Evolutionary conservation across 2,888 invertebrate species (phyloP).

Genomic region (Cephonodes hylas): DNA sequence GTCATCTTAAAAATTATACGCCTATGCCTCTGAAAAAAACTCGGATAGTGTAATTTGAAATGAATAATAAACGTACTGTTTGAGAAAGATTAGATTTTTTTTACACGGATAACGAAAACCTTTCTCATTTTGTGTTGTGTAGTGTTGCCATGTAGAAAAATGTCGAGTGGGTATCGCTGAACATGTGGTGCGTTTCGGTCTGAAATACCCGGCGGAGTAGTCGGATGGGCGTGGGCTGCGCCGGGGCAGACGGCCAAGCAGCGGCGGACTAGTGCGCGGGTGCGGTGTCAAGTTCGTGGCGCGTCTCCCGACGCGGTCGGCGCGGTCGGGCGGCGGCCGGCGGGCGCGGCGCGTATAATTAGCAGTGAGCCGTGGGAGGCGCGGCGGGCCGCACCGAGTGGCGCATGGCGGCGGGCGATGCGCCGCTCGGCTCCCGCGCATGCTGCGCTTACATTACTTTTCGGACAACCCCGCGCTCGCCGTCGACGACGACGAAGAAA

Average conservation of each 20-base stretch:
- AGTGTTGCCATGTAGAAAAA: background rate
- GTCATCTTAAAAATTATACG: no score
- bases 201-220: conserved; percentile 23
- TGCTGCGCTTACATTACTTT: conserved; percentile 92
- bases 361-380: conserved; percentile 78
- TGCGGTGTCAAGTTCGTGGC: conserved; percentile 54
- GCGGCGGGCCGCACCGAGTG: conserved; percentile 74
- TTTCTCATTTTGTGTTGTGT: no score
- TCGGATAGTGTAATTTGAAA: no score
- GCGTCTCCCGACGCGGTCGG: conserved; percentile 38
- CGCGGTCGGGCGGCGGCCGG: conserved; percentile 35
- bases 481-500: conserved; percentile 80
- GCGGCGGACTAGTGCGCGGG: conserved; percentile 26
- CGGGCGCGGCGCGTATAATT: conserved; percentile 62
- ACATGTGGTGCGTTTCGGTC: conserved; percentile 32
- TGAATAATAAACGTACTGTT: no score
- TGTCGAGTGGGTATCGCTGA: background rate
- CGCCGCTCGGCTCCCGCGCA: conserved; percentile 78
- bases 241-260: conserved; percentile 16
- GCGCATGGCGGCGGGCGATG: conserved; percentile 59
- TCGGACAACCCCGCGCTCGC: conserved; percentile 89
- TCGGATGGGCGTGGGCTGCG: conserved; percentile 15
- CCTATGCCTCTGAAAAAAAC: no score
- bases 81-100: no score
- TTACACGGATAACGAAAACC: no score